Base-by-base conservation (phyloP, 2,113 vertebrate species). In the Spea bombifrons region DNA sequence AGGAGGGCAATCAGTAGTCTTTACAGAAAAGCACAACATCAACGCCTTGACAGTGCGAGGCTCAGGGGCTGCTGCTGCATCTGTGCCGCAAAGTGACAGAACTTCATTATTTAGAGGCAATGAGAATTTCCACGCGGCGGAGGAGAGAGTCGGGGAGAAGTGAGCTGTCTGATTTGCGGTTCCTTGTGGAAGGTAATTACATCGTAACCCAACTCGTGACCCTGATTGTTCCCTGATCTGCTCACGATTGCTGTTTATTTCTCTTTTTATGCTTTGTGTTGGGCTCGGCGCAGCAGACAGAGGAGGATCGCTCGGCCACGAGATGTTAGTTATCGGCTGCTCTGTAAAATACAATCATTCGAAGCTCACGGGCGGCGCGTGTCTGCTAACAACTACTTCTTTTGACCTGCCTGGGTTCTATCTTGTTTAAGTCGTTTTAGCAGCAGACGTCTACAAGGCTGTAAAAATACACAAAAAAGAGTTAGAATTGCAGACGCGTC, bases 161-260 rank as follows among this genome's bases (percentile, higher is more conserved):
- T 80, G 81, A 85, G 81, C 83, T 83, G 83, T 88, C 82, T 68
- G 84, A 84, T 89, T 84, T 86, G 83, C 82, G 87, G 85, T 82
- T 86, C 85, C 90, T 90, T 87, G 84, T 86, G 84, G 84, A 86
- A 90, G 86, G 83, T 87, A 90, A 90, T 90, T 91, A 90, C 81
- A 87, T 85, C 70, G 80, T 89, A 86, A 88, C 86, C 88, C 88
- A 85, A 84, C 89, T 90, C 86, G 87, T 88, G 87, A 88, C 84
- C 87, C 84, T 86, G 83, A 88, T 88, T 86, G 83, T 73, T 87
- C 88, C 81, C 85, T 88, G 87, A 87, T 89, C 85, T 86, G 85
- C 83, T 87, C 85, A 82, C 86, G 88, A 90, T 88, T 86, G 88
- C 80, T 5, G 85, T 71, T 71, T 71, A 71, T 17, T 70, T 71